Conservation (phyloP, 2,113 vertebrate genomes). For the Gallinago paraguaiae region DNA sequence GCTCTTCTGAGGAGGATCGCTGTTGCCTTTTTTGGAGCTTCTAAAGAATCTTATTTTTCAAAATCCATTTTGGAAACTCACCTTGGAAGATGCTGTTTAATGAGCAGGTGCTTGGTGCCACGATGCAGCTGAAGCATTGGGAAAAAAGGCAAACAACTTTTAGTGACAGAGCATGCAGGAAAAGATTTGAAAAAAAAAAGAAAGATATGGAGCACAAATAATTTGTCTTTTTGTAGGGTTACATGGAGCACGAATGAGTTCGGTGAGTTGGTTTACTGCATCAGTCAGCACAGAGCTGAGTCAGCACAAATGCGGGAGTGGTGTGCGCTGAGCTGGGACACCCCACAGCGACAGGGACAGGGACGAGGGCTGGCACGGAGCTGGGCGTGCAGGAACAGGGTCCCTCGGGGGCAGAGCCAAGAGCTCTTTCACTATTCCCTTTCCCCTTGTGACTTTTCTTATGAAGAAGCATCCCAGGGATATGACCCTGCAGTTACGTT, state of each 20-base stretch:
- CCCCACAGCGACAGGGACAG: neutral
- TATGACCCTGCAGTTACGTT: neutral
- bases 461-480: neutral
- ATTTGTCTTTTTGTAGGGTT: neutral
- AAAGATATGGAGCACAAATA: neutral
- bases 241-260: neutral
- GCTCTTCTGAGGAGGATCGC: neutral
- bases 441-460: neutral
- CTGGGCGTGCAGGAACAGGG: neutral
- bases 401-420: neutral
- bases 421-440: neutral
- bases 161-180: neutral
- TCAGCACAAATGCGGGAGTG: neutral
- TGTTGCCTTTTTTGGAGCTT: neutral
- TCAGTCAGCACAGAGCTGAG: neutral
- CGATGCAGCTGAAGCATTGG: neutral
- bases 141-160: neutral
- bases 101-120: neutral
- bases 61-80: neutral
- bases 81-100: neutral
- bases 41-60: neutral
- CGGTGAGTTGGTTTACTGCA: neutral
- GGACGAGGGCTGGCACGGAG: neutral
- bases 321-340: neutral
- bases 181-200: neutral